Evolutionary conservation across 2,113 vertebrate genomes (phyloP), one percentile per base, ranked within the genome.

Genomic region (Thermophis baileyi): DNA sequence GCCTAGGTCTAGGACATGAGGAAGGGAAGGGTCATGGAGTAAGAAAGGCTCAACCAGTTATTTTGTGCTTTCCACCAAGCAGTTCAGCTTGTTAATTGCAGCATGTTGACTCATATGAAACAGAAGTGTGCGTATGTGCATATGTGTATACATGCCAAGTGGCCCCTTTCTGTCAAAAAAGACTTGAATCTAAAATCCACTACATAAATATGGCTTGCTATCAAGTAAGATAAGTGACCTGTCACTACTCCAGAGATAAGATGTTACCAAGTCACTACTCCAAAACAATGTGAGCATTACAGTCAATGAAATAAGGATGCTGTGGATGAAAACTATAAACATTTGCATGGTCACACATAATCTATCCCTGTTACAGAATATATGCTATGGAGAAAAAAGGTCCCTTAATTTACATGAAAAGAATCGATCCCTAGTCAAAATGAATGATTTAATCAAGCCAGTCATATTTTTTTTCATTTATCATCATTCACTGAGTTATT

Each of bases 41-140:
- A 81, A 81, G 18, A 81, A 81, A 81, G 35, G 69, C 69, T 81
- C 69, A 81, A 81, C 35, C 69, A 20, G 6, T 40, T 81, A 6
- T 40, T 81, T 20, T 40, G 35, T 81, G 18, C 69, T 40, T 81
- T 40, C 69, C 35, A 81, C 35, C n/a, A 74, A 74, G 30, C 14
- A 16, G 16, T n/a, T 87, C 89, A 92, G 51, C 6, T 51, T 5
- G 4, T 20, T 87, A n/a, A 54, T 18, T 12, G 54, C 0, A 6
- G 12, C 88, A 35, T 35, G 63, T 90, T 92, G 63, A 55, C 90
- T 90, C 91, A 94, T 55, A 94, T 1, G 90, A 85, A 93, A 91
- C 54, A 57, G n/a, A 49, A 90, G 22, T 10, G 11, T 16, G 4
- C 5, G 4, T 69, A 35, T 69, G 12, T 69, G 60, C 9, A n/a